Evolutionary conservation across 1,140 invertebrate genomes (phyloP).

Genomic region (Lanistes nyassanus): DNA sequence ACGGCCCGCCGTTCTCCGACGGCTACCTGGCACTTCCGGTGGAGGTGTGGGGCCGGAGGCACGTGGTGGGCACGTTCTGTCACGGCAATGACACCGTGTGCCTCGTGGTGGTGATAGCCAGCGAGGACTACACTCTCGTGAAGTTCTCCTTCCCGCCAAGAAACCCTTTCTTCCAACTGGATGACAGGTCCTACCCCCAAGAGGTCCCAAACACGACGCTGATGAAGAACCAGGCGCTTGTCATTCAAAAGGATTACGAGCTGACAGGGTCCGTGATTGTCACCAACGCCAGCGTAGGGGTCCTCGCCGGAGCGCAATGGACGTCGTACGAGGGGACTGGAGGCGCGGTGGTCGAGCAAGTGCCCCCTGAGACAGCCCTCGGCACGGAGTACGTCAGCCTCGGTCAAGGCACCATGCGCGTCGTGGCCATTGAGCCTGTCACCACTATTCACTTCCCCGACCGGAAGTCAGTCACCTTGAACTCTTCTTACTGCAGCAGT

Average conservation of each 20-base stretch:
- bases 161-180: not conserved
- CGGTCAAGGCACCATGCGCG: not conserved
- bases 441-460: not conserved
- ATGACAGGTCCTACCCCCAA: not conserved
- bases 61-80: constrained; percentile 8
- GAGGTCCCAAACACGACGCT: not conserved
- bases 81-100: not conserved
- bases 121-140: not conserved
- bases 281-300: not conserved
- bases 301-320: constrained; percentile 16
- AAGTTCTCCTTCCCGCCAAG: not conserved
- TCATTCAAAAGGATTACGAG: not conserved
- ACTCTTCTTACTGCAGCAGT: not conserved
- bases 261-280: not conserved
- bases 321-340: not conserved
- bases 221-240: not conserved
- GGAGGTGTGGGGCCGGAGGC: not conserved
- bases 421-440: constrained; percentile 5
- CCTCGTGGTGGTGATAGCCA: constrained; percentile 9
- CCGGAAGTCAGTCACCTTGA: not conserved
- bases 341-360: constrained; percentile 7
- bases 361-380: not conserved
- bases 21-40: constrained; percentile 17
- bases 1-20: not conserved
- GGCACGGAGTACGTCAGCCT: constrained; percentile 7